Evolutionary conservation across 2,888 invertebrate genomes (phyloP).

Genomic region (Scaptodrosophila latifasciaeformis): DNA sequence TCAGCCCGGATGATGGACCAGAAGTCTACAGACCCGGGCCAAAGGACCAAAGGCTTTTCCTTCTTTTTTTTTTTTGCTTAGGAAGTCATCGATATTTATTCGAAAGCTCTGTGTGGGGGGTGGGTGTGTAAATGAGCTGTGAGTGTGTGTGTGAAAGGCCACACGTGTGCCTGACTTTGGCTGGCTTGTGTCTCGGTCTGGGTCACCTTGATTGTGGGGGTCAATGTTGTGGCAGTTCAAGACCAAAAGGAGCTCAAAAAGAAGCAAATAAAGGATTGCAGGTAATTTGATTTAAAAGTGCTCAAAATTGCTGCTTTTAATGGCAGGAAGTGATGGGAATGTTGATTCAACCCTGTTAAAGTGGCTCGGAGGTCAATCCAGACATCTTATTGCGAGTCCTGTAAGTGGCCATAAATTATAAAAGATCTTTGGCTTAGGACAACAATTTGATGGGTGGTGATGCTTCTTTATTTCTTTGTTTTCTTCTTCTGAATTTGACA

Average conservation of each 20-base stretch:
- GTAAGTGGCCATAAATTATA: constrained; percentile 56
- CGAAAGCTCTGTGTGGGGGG: not conserved
- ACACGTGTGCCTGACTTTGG: constrained; percentile 32
- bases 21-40: no score
- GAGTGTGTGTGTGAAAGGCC: constrained; percentile 7
- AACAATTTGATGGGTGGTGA: constrained; percentile 24
- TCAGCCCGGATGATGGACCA: no score
- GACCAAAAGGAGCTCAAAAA: constrained; percentile 40
- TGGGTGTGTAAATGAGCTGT: no score
- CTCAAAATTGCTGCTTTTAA: constrained; percentile 11
- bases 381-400: not conserved
- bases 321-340: constrained; percentile 23
- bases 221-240: constrained; percentile 30
- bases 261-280: constrained; percentile 19
- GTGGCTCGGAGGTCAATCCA: no score
- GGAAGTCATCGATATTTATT: not conserved
- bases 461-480: constrained; percentile 14
- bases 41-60: no score
- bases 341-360: no score
- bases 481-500: not conserved
- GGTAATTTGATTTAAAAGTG: constrained; percentile 27
- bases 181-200: constrained; percentile 27
- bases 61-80: no score
- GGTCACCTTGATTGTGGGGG: constrained; percentile 36
- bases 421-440: constrained; percentile 38